phyloP scores from a whole-genome alignment of 2,888 invertebrate species.

The Pecten maximus region DNA sequence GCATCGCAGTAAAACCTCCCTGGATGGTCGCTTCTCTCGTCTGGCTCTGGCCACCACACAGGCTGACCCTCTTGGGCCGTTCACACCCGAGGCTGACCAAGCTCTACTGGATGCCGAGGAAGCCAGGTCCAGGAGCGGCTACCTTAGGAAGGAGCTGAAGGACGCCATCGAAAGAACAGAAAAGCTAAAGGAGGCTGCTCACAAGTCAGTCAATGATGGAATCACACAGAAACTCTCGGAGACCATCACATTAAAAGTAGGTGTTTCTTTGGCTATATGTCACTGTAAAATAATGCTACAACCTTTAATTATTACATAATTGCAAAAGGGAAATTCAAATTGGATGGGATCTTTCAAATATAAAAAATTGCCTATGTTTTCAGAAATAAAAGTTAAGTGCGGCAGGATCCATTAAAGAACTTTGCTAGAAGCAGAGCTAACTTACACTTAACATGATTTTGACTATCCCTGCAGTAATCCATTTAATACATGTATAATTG shows the following conservation, averaged over 20 bases:
- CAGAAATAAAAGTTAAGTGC: no score
- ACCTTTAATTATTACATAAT: no score
- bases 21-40: conserved; percentile 64
- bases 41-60: conserved; percentile 54
- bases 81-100: conserved; percentile 79
- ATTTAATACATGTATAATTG: no score
- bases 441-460: no score
- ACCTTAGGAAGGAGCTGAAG: conserved; percentile 75
- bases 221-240: conserved; percentile 80
- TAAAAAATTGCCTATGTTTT: no score
- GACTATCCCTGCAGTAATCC: no score
- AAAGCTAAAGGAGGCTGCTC: conserved; percentile 78
- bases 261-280: background rate
- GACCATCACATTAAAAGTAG: conserved; percentile 80
- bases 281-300: background rate
- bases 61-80: conserved; percentile 79
- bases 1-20: conserved; percentile 56
- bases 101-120: conserved; percentile 78
- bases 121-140: conserved; percentile 72
- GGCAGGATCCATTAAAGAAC: no score
- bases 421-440: no score
- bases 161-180: conserved; percentile 75
- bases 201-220: conserved; percentile 81
- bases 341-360: no score
- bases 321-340: no score